Percentiles rank a stretch among this genome's conserved stretches.
Evolutionary conservation across 2,113 vertebrate genomes (phyloP).

Genomic region (Narcine bancroftii): DNA sequence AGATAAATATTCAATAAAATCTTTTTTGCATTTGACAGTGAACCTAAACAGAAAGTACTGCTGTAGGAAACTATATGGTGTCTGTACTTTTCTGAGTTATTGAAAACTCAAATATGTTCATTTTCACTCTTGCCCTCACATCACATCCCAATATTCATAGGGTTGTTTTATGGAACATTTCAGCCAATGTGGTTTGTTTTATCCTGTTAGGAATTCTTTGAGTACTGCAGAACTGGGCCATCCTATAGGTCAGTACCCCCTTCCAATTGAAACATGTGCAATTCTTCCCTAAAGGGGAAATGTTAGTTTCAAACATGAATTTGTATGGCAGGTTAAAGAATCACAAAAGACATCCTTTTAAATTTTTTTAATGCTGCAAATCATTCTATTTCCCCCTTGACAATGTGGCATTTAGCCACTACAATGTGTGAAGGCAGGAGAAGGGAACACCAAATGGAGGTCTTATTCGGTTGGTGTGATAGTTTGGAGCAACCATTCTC

Average conservation of each 20-base stretch:
- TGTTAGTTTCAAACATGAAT: background rate
- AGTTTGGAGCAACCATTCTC: no score
- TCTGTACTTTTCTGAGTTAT: background rate
- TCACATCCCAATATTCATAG: background rate
- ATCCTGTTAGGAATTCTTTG: background rate
- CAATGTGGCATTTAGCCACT: background rate
- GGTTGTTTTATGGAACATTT: background rate
- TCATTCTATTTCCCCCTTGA: background rate
- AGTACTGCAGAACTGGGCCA: background rate
- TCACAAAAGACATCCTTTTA: background rate
- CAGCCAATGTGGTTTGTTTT: background rate
- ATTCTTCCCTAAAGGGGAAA: background rate
- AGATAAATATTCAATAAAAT: constrained; percentile 6
- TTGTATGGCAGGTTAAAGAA: background rate
- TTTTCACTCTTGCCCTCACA: background rate
- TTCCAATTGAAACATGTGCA: background rate
- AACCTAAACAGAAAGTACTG: background rate
- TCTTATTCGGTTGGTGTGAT: background rate
- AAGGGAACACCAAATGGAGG: background rate
- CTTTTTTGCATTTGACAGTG: background rate
- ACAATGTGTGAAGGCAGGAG: background rate
- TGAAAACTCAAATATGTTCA: background rate
- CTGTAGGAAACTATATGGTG: background rate
- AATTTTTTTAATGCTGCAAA: background rate
- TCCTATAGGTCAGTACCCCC: background rate